These are phyloP conservation scores for Rhinopithecus roxellana DNA, from an alignment of 2,113 vertebrate species.

Conservation along the genomic window DNA sequence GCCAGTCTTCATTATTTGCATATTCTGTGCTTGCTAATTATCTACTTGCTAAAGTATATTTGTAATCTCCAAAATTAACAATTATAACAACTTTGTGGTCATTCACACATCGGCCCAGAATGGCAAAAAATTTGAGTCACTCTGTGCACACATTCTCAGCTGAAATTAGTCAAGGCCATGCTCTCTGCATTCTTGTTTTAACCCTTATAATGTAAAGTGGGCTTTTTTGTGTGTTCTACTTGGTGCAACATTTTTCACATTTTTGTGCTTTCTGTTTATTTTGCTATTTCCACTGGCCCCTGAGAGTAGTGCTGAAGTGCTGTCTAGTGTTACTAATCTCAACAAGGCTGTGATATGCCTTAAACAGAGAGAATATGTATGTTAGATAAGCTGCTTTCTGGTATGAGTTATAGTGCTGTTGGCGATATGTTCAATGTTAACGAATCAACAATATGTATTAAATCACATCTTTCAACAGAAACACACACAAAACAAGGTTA, in stretches of 20 bases:
- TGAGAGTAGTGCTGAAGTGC: neutral
- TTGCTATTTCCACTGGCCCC: neutral
- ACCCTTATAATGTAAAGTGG: neutral
- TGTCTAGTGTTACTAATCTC: neutral
- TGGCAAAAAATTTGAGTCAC: neutral
- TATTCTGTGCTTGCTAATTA: neutral
- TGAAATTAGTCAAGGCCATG: neutral
- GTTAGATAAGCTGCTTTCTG: neutral
- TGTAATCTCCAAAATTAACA: neutral
- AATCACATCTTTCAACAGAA: neutral
- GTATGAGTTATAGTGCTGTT: neutral
- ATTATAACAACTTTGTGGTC: neutral
- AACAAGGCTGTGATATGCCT: neutral
- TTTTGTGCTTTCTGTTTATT: neutral
- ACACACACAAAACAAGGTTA: neutral
- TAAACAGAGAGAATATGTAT: neutral
- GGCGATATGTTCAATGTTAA: neutral
- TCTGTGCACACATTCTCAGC: accelerated
- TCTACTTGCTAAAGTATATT: neutral
- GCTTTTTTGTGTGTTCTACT: neutral
- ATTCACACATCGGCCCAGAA: neutral
- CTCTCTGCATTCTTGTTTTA: neutral
- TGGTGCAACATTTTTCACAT: neutral
- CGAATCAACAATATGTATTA: neutral
- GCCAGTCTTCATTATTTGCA: neutral